These are phyloP conservation scores for Chloroclysta siterata DNA, from an alignment of 2,888 invertebrate species.

Conservation along the genomic window DNA sequence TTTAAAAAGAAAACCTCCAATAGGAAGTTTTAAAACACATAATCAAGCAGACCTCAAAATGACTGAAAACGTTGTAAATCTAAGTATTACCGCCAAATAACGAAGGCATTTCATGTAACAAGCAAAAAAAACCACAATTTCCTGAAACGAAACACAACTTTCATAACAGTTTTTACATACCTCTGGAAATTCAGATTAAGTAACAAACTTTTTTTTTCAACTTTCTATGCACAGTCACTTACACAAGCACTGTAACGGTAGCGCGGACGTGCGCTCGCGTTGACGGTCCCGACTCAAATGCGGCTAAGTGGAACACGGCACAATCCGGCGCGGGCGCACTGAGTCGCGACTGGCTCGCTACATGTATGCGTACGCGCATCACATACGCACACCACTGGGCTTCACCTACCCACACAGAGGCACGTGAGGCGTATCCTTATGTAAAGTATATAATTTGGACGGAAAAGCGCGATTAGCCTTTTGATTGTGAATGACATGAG, in stretches of 20 bases:
- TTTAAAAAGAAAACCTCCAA: neutral
- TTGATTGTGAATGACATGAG: conserved; percentile 54
- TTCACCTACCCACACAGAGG: conserved; percentile 47
- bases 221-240: conserved; percentile 52
- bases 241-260: conserved; percentile 54
- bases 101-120: conserved; percentile 13
- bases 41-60: neutral
- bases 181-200: conserved; percentile 41
- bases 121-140: conserved; percentile 22
- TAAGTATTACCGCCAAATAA: neutral
- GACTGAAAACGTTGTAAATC: neutral
- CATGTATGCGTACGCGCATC: conserved; percentile 42
- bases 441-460: conserved; percentile 64
- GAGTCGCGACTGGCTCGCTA: conserved; percentile 55
- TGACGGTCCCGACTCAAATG: conserved; percentile 72
- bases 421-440: conserved; percentile 64
- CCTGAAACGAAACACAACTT: conserved; percentile 41
- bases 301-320: conserved; percentile 78
- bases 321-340: conserved; percentile 78
- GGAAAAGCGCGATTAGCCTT: conserved; percentile 72
- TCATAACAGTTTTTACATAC: conserved; percentile 38
- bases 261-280: conserved; percentile 59
- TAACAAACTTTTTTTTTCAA: conserved; percentile 46
- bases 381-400: conserved; percentile 47
- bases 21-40: neutral